These are phyloP conservation scores for Lichenostomus cassidix DNA, from an alignment of 2,113 vertebrate genomes.

Conservation along the genomic window DNA sequence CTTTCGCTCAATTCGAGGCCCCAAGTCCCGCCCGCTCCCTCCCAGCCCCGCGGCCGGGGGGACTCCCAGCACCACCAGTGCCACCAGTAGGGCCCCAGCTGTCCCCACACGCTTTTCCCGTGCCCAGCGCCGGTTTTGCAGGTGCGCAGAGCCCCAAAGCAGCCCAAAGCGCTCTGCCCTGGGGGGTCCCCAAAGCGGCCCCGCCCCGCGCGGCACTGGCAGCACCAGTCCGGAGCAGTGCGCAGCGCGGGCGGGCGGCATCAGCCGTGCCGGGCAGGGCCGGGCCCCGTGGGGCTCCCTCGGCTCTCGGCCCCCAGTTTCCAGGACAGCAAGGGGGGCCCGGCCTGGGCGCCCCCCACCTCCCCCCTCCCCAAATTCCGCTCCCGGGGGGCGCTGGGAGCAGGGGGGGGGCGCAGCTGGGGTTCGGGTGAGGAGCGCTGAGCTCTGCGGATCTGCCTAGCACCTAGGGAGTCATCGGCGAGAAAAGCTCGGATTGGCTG, in stretches of 20 bases:
- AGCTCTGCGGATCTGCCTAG: no score
- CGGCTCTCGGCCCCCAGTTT: no score
- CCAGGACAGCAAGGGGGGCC: background rate
- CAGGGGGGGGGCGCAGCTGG: no score
- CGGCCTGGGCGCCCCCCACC: no score
- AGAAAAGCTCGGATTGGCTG: background rate
- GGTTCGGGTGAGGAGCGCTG: accelerated
- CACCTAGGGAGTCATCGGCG: background rate
- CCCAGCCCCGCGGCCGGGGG: accelerated
- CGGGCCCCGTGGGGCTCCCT: background rate
- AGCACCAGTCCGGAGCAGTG: background rate
- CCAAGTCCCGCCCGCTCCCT: background rate
- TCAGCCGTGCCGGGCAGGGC: no score
- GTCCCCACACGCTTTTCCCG: background rate
- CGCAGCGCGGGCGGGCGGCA: background rate
- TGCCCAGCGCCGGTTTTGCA: background rate
- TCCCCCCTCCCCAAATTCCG: no score
- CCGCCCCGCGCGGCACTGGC: no score
- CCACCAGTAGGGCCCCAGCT: background rate
- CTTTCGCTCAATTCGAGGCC: background rate
- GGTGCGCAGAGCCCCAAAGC: background rate
- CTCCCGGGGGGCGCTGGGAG: no score
- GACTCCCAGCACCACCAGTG: background rate
- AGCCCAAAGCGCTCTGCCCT: background rate
- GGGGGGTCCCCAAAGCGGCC: background rate